Evolutionary conservation across 2,888 invertebrate species (phyloP).

Genomic region (Yponomeuta cagnagella): DNA sequence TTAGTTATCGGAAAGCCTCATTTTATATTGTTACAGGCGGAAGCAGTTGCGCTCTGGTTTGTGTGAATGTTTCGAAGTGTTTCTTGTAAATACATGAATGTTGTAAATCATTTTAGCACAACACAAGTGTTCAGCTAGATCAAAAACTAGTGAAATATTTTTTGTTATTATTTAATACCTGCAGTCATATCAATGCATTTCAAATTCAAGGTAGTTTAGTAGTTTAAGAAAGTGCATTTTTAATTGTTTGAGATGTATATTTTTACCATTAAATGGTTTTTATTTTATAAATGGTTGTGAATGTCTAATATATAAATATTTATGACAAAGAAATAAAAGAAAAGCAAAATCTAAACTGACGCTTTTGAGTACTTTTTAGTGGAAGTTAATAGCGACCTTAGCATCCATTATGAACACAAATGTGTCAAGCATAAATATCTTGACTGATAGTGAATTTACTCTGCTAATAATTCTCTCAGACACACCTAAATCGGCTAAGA

Average conservation of each 20-base stretch:
- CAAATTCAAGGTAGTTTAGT: neutral
- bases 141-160: neutral
- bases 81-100: neutral
- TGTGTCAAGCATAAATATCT: no score
- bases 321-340: conserved; percentile 14
- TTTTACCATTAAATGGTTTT: no score
- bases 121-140: neutral
- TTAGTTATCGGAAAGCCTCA: no score
- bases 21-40: no score
- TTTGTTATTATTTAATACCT: neutral
- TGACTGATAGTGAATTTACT: no score
- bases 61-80: neutral
- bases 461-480: no score
- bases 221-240: neutral
- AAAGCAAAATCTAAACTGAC: conserved; percentile 12
- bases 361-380: neutral
- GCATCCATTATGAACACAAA: no score
- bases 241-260: no score
- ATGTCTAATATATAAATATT: conserved; percentile 22
- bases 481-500: no score
- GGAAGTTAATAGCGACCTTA: no score
- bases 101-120: neutral
- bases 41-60: neutral
- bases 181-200: neutral
- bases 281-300: conserved; percentile 32